Evolutionary conservation across 2,113 vertebrate genomes (phyloP).

Genomic region (Dolichotis patagonum): DNA sequence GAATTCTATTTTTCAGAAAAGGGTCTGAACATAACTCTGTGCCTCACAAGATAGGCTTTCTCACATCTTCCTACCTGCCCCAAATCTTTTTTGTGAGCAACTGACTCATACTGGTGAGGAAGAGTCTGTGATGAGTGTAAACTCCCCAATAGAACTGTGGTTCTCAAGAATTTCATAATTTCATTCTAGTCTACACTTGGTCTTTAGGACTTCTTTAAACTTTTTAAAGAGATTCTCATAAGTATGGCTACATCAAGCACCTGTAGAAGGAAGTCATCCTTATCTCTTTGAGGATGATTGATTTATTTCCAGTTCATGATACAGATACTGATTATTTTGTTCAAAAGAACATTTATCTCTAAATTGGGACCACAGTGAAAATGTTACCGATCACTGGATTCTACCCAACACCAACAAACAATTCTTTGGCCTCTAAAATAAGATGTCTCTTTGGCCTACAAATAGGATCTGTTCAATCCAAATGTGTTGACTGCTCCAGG

Average conservation of each 20-base stretch:
- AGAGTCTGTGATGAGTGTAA: background rate
- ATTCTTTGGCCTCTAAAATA: background rate
- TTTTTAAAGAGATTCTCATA: too few species aligned
- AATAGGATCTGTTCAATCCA: accelerated
- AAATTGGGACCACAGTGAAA: background rate
- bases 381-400: background rate
- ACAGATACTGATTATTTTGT: background rate
- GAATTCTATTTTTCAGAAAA: background rate
- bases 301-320: background rate
- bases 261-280: background rate
- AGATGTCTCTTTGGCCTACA: background rate
- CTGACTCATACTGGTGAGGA: accelerated
- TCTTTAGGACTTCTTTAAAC: background rate
- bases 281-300: background rate
- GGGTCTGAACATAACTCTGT: background rate
- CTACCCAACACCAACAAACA: background rate
- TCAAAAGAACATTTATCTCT: conserved; percentile 61
- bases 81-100: background rate
- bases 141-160: background rate
- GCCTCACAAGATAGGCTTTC: background rate
- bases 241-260: accelerated
- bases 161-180: background rate
- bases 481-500: accelerated
- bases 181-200: background rate
- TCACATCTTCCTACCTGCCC: background rate